A percentile compares a stretch with the other conserved stretches of the same genome.
Evolutionary conservation across 2,888 invertebrate genomes (phyloP).

Genomic region (Habroteleia sp.): DNA sequence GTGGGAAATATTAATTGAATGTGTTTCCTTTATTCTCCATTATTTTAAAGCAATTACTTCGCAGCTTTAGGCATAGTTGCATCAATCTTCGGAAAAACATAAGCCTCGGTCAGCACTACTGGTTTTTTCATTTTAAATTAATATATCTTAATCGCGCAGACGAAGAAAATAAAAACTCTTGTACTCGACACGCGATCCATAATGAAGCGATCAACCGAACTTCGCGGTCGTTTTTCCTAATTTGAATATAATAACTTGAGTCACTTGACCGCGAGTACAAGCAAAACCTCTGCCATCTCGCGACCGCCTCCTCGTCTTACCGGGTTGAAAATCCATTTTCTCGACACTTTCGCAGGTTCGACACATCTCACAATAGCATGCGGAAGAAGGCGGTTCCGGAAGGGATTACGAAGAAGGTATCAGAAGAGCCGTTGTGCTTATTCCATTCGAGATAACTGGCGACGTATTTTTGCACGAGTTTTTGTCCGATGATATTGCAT

Average conservation of each 20-base stretch:
- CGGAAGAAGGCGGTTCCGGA: conserved; percentile 51
- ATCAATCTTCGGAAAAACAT: no score
- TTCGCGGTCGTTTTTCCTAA: conserved; percentile 14
- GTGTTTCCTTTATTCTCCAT: no score
- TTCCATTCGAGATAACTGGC: not conserved
- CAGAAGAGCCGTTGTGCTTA: conserved; percentile 13
- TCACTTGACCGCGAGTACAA: no score
- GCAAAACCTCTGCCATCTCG: no score
- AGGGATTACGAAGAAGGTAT: conserved; percentile 5
- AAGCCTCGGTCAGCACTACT: no score
- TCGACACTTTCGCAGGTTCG: conserved; percentile 47
- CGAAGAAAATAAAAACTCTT: no score
- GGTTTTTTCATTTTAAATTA: no score
- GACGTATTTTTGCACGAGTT: not conserved
- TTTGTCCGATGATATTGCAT: conserved; percentile 40
- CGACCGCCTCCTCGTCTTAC: conserved; percentile 43
- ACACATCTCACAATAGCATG: conserved; percentile 21
- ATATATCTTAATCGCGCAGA: no score
- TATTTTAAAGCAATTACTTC: no score
- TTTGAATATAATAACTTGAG: conserved; percentile 44
- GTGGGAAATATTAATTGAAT: no score
- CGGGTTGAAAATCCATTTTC: conserved; percentile 63
- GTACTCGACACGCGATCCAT: no score
- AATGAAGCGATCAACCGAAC: conserved; percentile 35
- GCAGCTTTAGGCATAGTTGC: no score